Conservation (phyloP, 2,113 vertebrate genomes). For the Nipponia nippon region DNA sequence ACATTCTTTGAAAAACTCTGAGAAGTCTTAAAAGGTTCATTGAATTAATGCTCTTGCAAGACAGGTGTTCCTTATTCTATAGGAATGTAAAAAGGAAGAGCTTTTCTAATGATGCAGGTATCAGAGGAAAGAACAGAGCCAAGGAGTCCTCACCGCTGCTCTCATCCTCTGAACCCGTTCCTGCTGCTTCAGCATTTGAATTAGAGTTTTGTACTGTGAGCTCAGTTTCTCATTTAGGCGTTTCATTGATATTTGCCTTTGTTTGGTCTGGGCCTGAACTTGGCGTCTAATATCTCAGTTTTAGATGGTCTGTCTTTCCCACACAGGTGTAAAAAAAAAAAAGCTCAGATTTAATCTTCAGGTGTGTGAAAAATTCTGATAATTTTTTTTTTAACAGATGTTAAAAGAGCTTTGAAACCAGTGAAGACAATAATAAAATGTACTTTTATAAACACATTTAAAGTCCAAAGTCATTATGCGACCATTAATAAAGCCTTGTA, state of each 20-base stretch:
- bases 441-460: neutral
- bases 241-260: neutral
- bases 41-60: neutral
- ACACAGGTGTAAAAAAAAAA: neutral
- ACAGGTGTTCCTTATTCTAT: neutral
- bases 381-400: neutral
- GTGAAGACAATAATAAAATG: neutral
- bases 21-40: neutral
- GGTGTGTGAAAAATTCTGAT: neutral
- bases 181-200: neutral
- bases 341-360: neutral
- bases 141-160: neutral
- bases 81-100: neutral
- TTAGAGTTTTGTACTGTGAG: neutral
- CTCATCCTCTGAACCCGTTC: neutral
- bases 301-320: neutral
- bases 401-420: neutral
- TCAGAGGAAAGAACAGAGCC: conserved; percentile 14
- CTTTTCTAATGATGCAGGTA: neutral
- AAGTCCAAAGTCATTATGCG: neutral
- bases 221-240: neutral
- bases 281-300: neutral
- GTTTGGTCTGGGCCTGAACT: neutral
- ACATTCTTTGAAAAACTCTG: neutral
- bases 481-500: neutral